phyloP scores from a whole-genome alignment of 2,113 vertebrate species.

The Aythya baeri region DNA sequence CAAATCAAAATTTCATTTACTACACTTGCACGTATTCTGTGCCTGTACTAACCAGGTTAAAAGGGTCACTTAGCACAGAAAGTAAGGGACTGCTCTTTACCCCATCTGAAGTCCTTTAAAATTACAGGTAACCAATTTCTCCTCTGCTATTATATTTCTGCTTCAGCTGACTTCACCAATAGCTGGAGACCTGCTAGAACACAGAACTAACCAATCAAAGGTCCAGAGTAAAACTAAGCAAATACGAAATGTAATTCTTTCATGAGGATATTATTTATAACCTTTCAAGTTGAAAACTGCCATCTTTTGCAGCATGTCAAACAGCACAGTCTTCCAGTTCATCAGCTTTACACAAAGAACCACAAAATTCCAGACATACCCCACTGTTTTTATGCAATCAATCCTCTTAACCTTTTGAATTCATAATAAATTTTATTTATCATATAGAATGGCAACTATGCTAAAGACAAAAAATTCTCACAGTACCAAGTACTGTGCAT shows the following conservation, averaged over 20 bases:
- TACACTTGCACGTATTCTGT: not conserved
- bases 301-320: not conserved
- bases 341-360: not conserved
- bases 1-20: conserved; percentile 14
- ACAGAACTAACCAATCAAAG: not conserved
- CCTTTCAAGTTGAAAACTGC: not conserved
- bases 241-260: not conserved
- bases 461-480: not conserved
- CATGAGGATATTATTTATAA: not conserved
- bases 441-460: not conserved
- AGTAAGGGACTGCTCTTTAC: not conserved
- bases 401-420: not conserved
- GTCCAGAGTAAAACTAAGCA: not conserved
- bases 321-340: not conserved
- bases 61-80: not conserved
- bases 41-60: not conserved
- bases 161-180: not conserved
- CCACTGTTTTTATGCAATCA: not conserved
- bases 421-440: not conserved
- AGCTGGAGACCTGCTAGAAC: not conserved
- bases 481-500: not conserved
- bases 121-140: not conserved
- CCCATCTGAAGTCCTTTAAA: not conserved
- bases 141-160: not conserved
- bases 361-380: not conserved